These are phyloP conservation scores for Gandaritis pyraliata DNA, from an alignment of 2,888 invertebrate genomes.

Conservation along the genomic window DNA sequence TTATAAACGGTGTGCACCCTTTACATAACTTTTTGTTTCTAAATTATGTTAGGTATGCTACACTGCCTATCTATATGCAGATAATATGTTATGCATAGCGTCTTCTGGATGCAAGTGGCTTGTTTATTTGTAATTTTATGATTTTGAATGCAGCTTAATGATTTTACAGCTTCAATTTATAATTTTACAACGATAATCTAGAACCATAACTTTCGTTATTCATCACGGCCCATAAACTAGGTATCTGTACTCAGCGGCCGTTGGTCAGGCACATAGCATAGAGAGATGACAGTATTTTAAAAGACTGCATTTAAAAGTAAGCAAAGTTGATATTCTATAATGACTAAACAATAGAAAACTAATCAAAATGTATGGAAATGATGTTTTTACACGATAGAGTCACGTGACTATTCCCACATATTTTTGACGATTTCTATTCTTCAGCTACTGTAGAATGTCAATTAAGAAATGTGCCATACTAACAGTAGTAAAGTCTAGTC, in stretches of 20 bases:
- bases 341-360: no score
- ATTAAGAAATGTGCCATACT: constrained; percentile 8
- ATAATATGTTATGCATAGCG: no score
- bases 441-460: background rate
- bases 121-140: constrained; percentile 12
- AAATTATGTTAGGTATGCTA: no score
- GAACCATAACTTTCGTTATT: constrained; percentile 31
- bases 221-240: constrained; percentile 29
- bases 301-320: no score
- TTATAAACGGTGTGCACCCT: no score
- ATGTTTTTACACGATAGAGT: no score
- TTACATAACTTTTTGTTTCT: no score
- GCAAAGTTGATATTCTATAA: no score
- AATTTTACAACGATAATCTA: constrained; percentile 33
- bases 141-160: constrained; percentile 5
- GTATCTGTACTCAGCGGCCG: constrained; percentile 10
- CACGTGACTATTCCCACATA: no score
- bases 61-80: no score
- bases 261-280: constrained; percentile 12
- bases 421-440: no score
- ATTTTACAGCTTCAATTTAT: constrained; percentile 18
- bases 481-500: background rate
- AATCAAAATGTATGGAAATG: no score
- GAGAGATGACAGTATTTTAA: background rate
- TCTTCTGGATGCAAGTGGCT: background rate